Conservation (phyloP, 2,113 vertebrate species). For the Camelus bactrianus region DNA sequence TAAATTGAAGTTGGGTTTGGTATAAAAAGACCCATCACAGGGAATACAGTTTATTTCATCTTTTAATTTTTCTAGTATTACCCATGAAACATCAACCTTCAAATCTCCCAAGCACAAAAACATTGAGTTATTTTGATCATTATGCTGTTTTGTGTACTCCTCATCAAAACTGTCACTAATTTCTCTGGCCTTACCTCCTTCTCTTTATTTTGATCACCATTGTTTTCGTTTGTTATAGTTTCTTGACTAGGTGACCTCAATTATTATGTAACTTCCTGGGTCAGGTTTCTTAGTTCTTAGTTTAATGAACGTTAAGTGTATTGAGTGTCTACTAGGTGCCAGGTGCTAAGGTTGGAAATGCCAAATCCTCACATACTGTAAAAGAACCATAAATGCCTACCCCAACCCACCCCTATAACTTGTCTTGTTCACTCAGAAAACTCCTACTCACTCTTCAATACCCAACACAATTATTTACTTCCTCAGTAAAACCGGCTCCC, state of each 20-base stretch:
- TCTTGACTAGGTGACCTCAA: background rate
- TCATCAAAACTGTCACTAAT: background rate
- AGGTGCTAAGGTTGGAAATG: background rate
- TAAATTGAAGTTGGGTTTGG: background rate
- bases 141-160: background rate
- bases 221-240: background rate
- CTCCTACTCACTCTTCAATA: background rate
- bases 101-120: background rate
- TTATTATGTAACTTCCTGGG: background rate
- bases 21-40: background rate
- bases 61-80: background rate
- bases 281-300: background rate
- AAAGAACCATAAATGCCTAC: too few species aligned
- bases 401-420: too few species aligned
- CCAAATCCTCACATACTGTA: too few species aligned
- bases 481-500: background rate
- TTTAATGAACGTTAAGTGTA: background rate
- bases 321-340: background rate
- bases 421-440: background rate
- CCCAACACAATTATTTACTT: constrained; percentile 1
- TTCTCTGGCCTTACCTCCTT: background rate
- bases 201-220: background rate
- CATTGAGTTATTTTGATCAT: background rate
- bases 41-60: background rate
- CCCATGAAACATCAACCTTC: background rate